Conservation (phyloP, 2,888 invertebrate genomes). For the Helleia helle region DNA sequence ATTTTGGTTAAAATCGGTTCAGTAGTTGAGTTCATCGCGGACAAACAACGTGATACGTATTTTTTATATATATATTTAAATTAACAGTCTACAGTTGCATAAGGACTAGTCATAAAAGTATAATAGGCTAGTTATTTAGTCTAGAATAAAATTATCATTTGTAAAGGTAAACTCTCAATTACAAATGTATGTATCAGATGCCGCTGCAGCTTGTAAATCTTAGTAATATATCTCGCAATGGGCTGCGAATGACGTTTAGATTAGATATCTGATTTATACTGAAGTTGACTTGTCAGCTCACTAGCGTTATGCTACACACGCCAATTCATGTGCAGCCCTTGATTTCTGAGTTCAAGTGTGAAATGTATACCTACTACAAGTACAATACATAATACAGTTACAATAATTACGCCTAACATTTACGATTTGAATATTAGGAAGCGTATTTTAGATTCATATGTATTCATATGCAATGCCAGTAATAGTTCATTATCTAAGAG, state of each 20-base stretch:
- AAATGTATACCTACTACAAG: background rate
- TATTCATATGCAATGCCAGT: no score
- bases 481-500: no score
- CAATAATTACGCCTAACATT: no score
- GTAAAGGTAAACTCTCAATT: slow-evolving; percentile 13
- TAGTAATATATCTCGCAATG: slow-evolving; percentile 31
- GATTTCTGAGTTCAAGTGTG: background rate
- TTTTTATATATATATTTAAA: no score
- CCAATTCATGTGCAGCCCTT: background rate
- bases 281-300: slow-evolving; percentile 44
- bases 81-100: no score
- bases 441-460: no score
- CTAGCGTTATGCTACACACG: slow-evolving; percentile 27
- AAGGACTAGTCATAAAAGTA: no score
- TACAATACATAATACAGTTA: no score
- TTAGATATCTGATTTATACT: slow-evolving; percentile 54
- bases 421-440: no score
- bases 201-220: slow-evolving; percentile 24
- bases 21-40: no score
- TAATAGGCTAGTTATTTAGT: background rate
- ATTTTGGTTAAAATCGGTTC: no score
- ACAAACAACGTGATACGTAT: no score
- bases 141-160: slow-evolving; percentile 3
- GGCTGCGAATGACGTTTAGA: slow-evolving; percentile 47
- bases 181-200: slow-evolving; percentile 21